Evolutionary conservation across 2,888 invertebrate genomes (phyloP).

Genomic region (Orthosia incerta): DNA sequence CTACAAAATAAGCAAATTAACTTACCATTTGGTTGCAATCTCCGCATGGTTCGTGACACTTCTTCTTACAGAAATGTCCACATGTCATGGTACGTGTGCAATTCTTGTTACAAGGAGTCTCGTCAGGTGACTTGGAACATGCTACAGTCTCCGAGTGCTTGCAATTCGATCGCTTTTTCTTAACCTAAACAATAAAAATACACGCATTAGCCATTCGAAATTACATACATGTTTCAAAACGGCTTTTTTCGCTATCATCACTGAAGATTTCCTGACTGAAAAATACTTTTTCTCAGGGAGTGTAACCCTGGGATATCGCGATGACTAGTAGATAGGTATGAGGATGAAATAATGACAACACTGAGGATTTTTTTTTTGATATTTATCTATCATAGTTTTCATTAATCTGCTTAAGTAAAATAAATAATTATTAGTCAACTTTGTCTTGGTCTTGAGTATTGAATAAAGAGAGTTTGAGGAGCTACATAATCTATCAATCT

Average conservation of each 20-base stretch:
- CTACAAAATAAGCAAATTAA: constrained; percentile 7
- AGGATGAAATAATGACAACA: too few species aligned
- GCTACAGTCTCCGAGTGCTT: constrained; percentile 81
- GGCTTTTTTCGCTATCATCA: too few species aligned
- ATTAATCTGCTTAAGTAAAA: background rate
- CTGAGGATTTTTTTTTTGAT: too few species aligned
- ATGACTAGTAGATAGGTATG: too few species aligned
- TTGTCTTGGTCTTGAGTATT: background rate
- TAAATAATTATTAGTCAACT: background rate
- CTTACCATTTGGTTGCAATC: constrained; percentile 85
- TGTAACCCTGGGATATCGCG: too few species aligned
- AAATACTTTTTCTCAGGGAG: too few species aligned
- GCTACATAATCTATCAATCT: background rate
- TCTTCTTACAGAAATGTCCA: constrained; percentile 88
- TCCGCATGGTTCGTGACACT: constrained; percentile 87
- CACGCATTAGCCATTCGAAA: background rate
- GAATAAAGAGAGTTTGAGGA: background rate
- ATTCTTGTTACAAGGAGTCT: constrained; percentile 81
- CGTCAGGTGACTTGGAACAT: constrained; percentile 84
- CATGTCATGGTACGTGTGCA: constrained; percentile 87
- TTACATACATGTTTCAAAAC: too few species aligned
- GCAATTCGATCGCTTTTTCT: constrained; percentile 86
- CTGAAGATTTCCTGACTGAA: too few species aligned
- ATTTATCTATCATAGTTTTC: too few species aligned
- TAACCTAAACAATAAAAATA: constrained; percentile 72